Base-by-base conservation (phyloP, 2,797 vertebrate genomes). In the Gymnocypris eckloni region DNA sequence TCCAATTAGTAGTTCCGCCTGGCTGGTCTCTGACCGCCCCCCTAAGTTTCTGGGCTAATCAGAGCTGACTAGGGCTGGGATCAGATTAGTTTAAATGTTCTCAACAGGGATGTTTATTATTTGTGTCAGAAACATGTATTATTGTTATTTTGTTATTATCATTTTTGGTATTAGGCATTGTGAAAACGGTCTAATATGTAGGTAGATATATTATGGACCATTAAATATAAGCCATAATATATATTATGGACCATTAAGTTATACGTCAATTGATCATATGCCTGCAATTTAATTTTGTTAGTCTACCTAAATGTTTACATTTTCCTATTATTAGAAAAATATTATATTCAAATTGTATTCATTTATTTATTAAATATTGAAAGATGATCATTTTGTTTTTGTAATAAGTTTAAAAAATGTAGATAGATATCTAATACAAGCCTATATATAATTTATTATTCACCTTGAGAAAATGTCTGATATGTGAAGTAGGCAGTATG, bases 1-100 rank as follows among this genome's bases (percentile, higher is more conserved):
- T 87, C 50, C 81, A 88, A 90, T 92, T 92, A 90, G 88, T 82
- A 82, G 86, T 83, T 78, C 82, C 64, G 59, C 54, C 83, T 88
- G 20, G 18, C 22, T 71, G 28, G 43, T 76, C 71, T 82, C 69
- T 54, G 39, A 70, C 64, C 39, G 28, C 69, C 82, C 81, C 84
- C 52, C 71, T 20, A 73, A 81, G 79, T 81, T 82, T 85, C 61
- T 64, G 43, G 25, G 43, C 69, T 87, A 88, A 90, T 88, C 69
- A 78, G 69, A 78, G 37, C 59, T 81, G 69, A 87, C 66, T 70
- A 76, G 41, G 22, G 66, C 56, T 13, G 7, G 37, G n/a, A 33
- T 56, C n/a, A 20, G n/a, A 2, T 7, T 41, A 41, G 70, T 9
- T 48, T 0, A 67, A 52, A 67, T 28, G 1, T 13, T 56, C 33